phyloP scores from a whole-genome alignment of 2,113 vertebrate genomes.

The Cygnus atratus region DNA sequence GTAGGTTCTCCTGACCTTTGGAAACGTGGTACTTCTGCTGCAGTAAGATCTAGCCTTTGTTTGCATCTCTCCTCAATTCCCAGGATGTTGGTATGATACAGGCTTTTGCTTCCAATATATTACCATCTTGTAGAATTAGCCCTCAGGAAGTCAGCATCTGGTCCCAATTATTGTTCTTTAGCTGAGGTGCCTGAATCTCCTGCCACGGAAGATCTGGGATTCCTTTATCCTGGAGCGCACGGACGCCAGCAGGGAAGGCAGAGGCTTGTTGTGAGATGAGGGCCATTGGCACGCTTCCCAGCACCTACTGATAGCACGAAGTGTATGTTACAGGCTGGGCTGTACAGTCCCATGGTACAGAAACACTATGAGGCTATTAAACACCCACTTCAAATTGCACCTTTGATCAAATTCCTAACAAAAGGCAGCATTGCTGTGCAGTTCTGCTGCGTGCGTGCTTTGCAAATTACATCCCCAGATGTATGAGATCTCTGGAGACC shows the following conservation, averaged over 20 bases:
- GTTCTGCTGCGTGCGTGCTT: background rate
- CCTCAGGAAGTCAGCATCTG: conserved; percentile 28
- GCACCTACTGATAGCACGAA: conserved; percentile 33
- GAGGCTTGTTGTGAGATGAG: background rate
- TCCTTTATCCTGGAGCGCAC: background rate
- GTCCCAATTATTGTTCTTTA: background rate
- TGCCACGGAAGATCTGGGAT: conserved; percentile 5
- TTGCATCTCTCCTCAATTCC: background rate
- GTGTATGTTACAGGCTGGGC: background rate
- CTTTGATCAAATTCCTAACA: conserved; percentile 44
- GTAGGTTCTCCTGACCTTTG: conserved; percentile 32
- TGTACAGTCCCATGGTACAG: background rate
- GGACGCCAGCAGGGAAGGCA: background rate
- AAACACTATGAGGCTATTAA: background rate
- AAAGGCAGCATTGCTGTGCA: background rate
- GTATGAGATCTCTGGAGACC: conserved; percentile 27
- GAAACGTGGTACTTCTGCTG: background rate
- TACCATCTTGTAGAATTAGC: conserved; percentile 10
- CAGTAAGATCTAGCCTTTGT: background rate
- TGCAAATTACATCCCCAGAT: conserved; percentile 52
- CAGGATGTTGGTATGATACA: background rate
- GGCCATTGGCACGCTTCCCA: background rate
- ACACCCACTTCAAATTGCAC: conserved; percentile 37
- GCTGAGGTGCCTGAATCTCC: conserved; percentile 5
- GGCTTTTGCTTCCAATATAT: background rate